These are phyloP conservation scores for Drosophila koepferae DNA, from an alignment of 2,888 invertebrate genomes.

Conservation along the genomic window DNA sequence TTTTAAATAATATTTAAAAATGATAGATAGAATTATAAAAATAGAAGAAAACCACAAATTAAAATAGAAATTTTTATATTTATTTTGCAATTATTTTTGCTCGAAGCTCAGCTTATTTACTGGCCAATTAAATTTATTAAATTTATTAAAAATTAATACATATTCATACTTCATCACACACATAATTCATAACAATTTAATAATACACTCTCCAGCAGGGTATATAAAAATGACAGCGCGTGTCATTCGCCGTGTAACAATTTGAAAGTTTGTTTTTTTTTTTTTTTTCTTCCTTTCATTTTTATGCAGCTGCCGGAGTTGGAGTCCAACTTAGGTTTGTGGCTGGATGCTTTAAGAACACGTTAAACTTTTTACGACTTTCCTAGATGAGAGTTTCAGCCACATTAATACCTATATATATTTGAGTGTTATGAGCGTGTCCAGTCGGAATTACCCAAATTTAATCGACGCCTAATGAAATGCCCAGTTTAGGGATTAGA, in stretches of 20 bases:
- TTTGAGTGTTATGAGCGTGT: constrained; percentile 3
- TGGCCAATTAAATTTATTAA: too few relatives aligned
- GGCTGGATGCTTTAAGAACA: constrained; percentile 61
- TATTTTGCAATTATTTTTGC: too few relatives aligned
- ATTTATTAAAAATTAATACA: not conserved
- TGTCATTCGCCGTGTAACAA: constrained; percentile 78
- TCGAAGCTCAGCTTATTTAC: too few relatives aligned
- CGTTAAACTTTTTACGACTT: constrained; percentile 77
- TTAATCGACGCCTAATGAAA: constrained; percentile 56
- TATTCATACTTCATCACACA: not conserved
- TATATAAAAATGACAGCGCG: constrained; percentile 46
- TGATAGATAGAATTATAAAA: too few relatives aligned
- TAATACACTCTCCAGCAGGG: not conserved
- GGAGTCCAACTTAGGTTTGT: constrained; percentile 34
- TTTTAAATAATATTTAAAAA: too few relatives aligned
- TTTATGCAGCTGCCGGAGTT: constrained; percentile 4
- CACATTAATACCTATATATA: constrained; percentile 1
- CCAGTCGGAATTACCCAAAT: constrained; percentile 17
- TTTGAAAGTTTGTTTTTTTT: constrained; percentile 63
- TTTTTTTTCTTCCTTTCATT: constrained; percentile 21
- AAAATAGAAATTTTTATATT: too few relatives aligned
- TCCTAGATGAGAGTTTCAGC: constrained; percentile 54
- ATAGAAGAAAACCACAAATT: too few relatives aligned
- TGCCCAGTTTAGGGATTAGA: constrained; percentile 18
- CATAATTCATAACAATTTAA: not conserved